These are phyloP conservation scores for Popillia japonica DNA, from an alignment of 1,140 invertebrate genomes.

Conservation along the genomic window DNA sequence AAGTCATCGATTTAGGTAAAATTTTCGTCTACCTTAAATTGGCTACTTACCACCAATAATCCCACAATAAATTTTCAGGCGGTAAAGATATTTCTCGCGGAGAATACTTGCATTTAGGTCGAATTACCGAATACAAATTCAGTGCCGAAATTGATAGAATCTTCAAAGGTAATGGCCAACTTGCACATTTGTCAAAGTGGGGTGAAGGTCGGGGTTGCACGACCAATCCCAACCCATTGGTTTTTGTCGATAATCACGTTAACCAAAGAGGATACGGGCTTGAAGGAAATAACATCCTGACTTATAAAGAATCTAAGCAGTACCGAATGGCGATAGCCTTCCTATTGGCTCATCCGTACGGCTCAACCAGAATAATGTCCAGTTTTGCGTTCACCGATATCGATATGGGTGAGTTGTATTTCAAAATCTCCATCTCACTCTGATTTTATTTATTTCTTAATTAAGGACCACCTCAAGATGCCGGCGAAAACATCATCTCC, in stretches of 20 bases:
- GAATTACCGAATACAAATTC: slow-evolving; percentile 79
- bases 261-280: slow-evolving; percentile 60
- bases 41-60: neutral
- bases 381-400: slow-evolving; percentile 69
- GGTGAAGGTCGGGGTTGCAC: slow-evolving; percentile 66
- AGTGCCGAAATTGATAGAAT: slow-evolving; percentile 67
- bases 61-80: slow-evolving; percentile 46
- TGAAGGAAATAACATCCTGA: slow-evolving; percentile 66
- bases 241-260: slow-evolving; percentile 71
- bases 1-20: slow-evolving; percentile 76
- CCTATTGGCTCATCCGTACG: slow-evolving; percentile 84
- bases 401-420: slow-evolving; percentile 55
- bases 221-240: slow-evolving; percentile 62
- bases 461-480: slow-evolving; percentile 67
- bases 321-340: slow-evolving; percentile 80
- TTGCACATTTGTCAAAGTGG: slow-evolving; percentile 55
- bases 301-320: slow-evolving; percentile 64
- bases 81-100: slow-evolving; percentile 70
- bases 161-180: slow-evolving; percentile 62
- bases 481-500: slow-evolving; percentile 69
- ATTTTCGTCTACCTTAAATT: neutral
- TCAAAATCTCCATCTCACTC: neutral
- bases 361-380: slow-evolving; percentile 78
- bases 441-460: neutral
- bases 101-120: slow-evolving; percentile 72